Percentiles rank a stretch among this genome's conserved stretches.
phyloP scores from a whole-genome alignment of 2,888 invertebrate species.

The Scaptomyza polygonia region DNA sequence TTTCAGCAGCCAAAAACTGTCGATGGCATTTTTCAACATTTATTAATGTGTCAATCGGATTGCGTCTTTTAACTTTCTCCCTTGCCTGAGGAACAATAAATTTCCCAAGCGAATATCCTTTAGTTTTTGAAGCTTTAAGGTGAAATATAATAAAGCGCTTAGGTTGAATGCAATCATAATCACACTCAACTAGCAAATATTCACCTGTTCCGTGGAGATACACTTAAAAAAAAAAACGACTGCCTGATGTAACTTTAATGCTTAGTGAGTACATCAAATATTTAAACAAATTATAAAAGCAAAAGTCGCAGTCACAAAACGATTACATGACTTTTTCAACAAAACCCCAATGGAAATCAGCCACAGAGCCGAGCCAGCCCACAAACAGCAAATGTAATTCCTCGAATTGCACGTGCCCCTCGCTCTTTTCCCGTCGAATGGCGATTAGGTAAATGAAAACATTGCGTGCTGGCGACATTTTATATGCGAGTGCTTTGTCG shows the following conservation, averaged over 20 bases:
- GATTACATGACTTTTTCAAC: conserved; percentile 61
- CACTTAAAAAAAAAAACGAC: not conserved
- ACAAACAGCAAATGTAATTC: conserved; percentile 29
- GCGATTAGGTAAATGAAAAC: conserved; percentile 79
- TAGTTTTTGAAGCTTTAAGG: conserved; percentile 1
- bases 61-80: conserved; percentile 24
- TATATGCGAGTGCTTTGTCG: conserved; percentile 47
- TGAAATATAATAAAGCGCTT: not conserved
- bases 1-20: conserved; percentile 60
- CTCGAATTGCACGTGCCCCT: conserved; percentile 40
- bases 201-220: not conserved
- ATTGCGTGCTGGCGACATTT: conserved; percentile 76
- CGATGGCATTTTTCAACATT: conserved; percentile 69
- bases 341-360: conserved; percentile 46
- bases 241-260: conserved; percentile 10
- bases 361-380: conserved; percentile 12
- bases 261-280: no score
- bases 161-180: not conserved
- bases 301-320: conserved; percentile 59
- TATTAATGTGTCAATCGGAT: conserved; percentile 77
- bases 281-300: conserved; percentile 58
- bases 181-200: not conserved
- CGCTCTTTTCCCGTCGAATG: conserved; percentile 53
- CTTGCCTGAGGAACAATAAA: conserved; percentile 20
- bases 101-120: conserved; percentile 5